These are phyloP conservation scores for Romanomermis culicivorax DNA, from an alignment of 2,888 invertebrate species.

Conservation along the genomic window DNA sequence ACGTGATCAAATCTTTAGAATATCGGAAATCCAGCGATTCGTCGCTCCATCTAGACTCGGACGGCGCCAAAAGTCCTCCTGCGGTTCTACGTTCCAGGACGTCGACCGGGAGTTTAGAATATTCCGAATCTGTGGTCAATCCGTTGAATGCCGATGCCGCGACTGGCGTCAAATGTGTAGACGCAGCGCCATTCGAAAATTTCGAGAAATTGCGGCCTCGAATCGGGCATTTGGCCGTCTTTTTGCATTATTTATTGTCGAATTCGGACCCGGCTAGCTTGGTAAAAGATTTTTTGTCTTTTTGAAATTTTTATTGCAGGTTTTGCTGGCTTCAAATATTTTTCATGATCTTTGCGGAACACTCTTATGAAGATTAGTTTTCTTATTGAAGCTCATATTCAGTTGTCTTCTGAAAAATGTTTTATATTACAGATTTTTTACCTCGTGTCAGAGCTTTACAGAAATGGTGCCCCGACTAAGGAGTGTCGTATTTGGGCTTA, in stretches of 20 bases:
- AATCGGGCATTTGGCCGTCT: slow-evolving; percentile 74
- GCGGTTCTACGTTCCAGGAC: no score
- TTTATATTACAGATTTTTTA: slow-evolving; percentile 53
- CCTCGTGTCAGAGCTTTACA: slow-evolving; percentile 71
- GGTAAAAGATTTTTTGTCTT: slow-evolving; percentile 29
- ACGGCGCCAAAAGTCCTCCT: no score
- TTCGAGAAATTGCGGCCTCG: slow-evolving; percentile 58
- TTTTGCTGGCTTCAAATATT: not conserved
- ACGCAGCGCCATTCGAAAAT: slow-evolving; percentile 64
- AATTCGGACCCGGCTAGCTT: slow-evolving; percentile 57
- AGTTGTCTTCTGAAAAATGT: no score
- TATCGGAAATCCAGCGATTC: no score
- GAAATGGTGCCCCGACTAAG: slow-evolving; percentile 44
- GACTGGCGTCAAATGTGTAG: not conserved
- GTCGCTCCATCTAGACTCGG: no score
- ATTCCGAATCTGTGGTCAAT: no score
- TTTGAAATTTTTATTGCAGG: not conserved
- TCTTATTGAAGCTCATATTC: not conserved
- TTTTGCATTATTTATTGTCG: slow-evolving; percentile 68
- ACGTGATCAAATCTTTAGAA: no score
- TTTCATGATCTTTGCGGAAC: no score
- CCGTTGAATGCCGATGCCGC: no score
- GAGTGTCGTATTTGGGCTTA: slow-evolving; percentile 96
- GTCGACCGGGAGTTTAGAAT: no score
- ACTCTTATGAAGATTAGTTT: no score